Evolutionary conservation across 2,797 vertebrate species (phyloP), one percentile per base, ranked within the genome.

Genomic region (Myripristis jacobus): DNA sequence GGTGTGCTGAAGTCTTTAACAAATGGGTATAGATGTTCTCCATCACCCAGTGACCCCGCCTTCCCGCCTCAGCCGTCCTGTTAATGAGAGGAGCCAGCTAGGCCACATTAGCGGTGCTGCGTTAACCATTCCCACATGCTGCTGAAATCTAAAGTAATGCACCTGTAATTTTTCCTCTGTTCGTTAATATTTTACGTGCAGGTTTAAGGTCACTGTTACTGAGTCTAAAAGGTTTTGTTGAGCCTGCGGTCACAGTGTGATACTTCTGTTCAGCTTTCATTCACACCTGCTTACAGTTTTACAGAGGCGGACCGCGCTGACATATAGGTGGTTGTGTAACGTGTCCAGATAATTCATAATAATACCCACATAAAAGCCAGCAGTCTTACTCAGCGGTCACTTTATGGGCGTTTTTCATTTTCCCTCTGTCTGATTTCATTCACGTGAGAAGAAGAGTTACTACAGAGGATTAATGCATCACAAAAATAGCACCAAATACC

Each of bases 101-200:
- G 75, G 84, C 75, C 81, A 82, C 83, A 91, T 89, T 87, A 88
- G 74, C 11, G 54, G 62, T 50, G 77, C 74, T 52, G 66, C 71
- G 76, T 86, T 90, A 93, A 94, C 83, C 59, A 84, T 82, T 94
- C 75, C 90, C 91, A 93, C 82, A 91, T 92, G 92, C 75, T 73
- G 84, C 64, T 79, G 66, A 88, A 90, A 88, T 82, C 55, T 84
- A 56, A 84, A 86, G 83, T 87, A 88, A 90, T 81, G 77, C 86
- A 91, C 85, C 84, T 88, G 88, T 89, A 88, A 89, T 85, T 88
- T 79, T 73, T 65, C 79, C 79, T 67, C 62, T n/a, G n/a, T 83
- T 87, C 25, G 84, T 89, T 91, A 90, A 92, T 91, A 80, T 88
- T 91, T 89, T 73, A 90, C 85, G 64, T 2, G 55, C 52, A 10